Conservation (phyloP, 1,140 invertebrate species). For the Tetragnatha versicolor region DNA sequence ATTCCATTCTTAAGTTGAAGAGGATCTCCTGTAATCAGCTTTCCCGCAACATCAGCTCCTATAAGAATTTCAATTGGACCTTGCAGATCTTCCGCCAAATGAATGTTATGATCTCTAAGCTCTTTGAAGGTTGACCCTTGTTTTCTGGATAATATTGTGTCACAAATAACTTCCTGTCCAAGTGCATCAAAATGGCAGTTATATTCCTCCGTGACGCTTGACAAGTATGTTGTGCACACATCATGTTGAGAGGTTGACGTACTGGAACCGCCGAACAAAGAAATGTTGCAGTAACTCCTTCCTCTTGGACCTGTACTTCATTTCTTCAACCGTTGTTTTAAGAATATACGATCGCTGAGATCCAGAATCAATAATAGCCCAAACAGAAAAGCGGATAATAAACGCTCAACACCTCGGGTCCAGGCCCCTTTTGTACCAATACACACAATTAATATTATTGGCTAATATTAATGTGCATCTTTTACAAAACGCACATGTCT, state of each 20-base stretch:
- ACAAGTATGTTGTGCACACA: neutral
- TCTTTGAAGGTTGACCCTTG: neutral
- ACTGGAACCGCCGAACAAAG: neutral
- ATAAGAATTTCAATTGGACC: slow-evolving; percentile 13
- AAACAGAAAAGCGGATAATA: too few relatives aligned
- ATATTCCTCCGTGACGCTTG: neutral
- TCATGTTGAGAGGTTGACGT: neutral
- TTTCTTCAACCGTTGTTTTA: neutral
- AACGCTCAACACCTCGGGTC: too few relatives aligned
- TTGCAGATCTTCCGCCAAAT: neutral
- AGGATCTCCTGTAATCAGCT: neutral
- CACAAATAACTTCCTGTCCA: slow-evolving; percentile 9
- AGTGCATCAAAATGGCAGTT: slow-evolving; percentile 1
- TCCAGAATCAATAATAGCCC: neutral
- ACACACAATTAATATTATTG: too few relatives aligned
- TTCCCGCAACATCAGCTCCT: neutral
- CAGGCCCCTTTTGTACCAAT: too few relatives aligned
- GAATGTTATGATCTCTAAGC: neutral
- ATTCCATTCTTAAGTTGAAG: neutral
- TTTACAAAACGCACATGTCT: too few relatives aligned
- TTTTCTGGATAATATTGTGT: neutral
- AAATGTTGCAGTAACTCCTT: neutral
- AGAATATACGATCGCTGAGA: too few relatives aligned
- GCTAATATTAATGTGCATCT: too few relatives aligned
- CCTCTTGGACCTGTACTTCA: neutral